Percentiles rank a stretch among this genome's conserved stretches.
phyloP scores from a whole-genome alignment of 2,797 vertebrate species.

The Myoxocephalus aenaeus region DNA sequence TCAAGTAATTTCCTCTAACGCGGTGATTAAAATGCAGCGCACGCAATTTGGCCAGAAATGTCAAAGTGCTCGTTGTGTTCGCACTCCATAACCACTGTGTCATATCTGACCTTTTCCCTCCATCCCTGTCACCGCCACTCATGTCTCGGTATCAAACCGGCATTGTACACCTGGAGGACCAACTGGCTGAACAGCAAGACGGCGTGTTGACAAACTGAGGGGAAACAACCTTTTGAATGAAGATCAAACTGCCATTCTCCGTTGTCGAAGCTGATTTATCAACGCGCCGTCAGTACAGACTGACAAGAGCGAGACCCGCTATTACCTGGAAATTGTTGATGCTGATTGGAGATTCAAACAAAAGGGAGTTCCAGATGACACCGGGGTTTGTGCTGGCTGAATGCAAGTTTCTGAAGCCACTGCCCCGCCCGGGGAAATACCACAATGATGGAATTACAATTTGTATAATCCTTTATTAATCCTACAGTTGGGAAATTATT shows the following conservation, averaged over 20 bases:
- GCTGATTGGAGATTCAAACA: slow-evolving; percentile 33
- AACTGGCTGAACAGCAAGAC: slow-evolving; percentile 51
- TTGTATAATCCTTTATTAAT: too few species aligned
- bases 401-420: not conserved
- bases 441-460: not conserved
- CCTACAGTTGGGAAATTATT: too few species aligned
- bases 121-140: slow-evolving; percentile 74
- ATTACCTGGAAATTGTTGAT: slow-evolving; percentile 39
- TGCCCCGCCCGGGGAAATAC: not conserved
- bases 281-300: slow-evolving; percentile 50
- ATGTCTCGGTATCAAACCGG: slow-evolving; percentile 60
- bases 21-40: slow-evolving; percentile 66
- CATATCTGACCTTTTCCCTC: slow-evolving; percentile 82
- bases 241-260: slow-evolving; percentile 68
- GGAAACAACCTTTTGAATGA: slow-evolving; percentile 69
- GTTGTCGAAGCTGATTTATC: slow-evolving; percentile 60
- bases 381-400: not conserved
- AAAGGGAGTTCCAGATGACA: slow-evolving; percentile 13
- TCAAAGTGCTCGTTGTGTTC: slow-evolving; percentile 73
- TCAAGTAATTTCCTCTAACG: slow-evolving; percentile 32
- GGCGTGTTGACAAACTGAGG: slow-evolving; percentile 57
- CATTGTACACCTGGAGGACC: slow-evolving; percentile 65
- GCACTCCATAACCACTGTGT: slow-evolving; percentile 60
- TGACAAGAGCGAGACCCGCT: slow-evolving; percentile 44
- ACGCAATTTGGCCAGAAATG: slow-evolving; percentile 73